Evolutionary conservation across 2,113 vertebrate genomes (phyloP).

Genomic region (Cryptomyrus ogoouensis): DNA sequence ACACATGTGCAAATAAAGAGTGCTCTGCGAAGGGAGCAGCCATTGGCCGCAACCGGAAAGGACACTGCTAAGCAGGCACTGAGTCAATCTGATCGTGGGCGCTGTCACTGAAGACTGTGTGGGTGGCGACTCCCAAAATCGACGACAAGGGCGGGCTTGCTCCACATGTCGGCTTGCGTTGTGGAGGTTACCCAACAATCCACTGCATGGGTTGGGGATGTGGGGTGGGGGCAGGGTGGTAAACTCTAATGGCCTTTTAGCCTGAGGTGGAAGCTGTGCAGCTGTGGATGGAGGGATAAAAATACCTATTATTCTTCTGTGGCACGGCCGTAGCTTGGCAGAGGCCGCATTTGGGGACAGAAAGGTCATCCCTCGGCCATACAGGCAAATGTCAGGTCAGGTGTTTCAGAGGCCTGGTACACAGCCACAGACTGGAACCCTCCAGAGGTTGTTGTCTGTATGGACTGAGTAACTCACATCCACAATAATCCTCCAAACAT

Average conservation of each 20-base stretch:
- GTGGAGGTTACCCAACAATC: conserved; percentile 45
- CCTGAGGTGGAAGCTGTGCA: conserved; percentile 57
- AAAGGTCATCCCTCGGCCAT: conserved; percentile 49
- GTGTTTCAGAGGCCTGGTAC: conserved; percentile 29
- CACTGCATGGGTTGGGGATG: conserved; percentile 39
- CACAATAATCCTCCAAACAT: background rate
- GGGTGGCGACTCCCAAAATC: conserved; percentile 20
- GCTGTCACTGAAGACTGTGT: conserved; percentile 7
- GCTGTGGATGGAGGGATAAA: conserved; percentile 61
- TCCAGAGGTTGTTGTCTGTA: conserved; percentile 24
- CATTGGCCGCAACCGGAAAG: background rate
- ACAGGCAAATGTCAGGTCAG: conserved; percentile 44
- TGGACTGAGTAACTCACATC: background rate
- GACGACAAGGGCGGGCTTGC: conserved; percentile 32
- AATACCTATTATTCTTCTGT: conserved; percentile 57
- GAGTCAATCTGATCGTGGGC: background rate
- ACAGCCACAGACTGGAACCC: conserved; percentile 25
- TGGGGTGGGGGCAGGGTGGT: conserved; percentile 16
- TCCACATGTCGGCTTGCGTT: conserved; percentile 57
- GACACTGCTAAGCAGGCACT: background rate
- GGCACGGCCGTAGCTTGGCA: conserved; percentile 17
- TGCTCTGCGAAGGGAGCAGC: background rate
- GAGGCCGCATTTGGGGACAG: conserved; percentile 34
- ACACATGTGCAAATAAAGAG: background rate
- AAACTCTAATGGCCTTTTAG: conserved; percentile 63